These are phyloP conservation scores for Zoanthus gigantus DNA, from an alignment of 92 coral and sea anemone genomes.

Conservation along the genomic window DNA sequence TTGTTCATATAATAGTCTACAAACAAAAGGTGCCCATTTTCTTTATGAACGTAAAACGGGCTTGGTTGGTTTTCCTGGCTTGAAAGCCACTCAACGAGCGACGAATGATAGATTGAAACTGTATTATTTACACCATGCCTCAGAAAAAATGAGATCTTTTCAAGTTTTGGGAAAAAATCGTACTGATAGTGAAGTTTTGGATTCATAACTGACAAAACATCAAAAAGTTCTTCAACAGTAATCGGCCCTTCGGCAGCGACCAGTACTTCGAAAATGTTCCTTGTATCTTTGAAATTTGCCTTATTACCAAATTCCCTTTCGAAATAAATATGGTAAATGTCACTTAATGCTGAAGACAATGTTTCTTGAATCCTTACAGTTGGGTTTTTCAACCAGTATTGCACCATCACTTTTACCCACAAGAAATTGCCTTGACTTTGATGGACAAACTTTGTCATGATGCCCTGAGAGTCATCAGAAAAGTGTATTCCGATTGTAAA, in stretches of 20 bases:
- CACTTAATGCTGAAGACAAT: constrained; percentile 52
- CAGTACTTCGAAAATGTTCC: constrained; percentile 62
- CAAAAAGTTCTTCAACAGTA: constrained; percentile 44
- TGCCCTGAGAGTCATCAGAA: background rate
- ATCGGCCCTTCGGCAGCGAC: constrained; percentile 62
- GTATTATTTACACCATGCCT: constrained; percentile 56
- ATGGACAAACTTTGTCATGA: background rate
- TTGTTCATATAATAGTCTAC: constrained; percentile 38
- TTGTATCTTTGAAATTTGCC: constrained; percentile 29
- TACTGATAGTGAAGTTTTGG: constrained; percentile 43
- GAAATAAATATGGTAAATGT: constrained; percentile 59
- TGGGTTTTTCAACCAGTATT: background rate
- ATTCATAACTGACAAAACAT: constrained; percentile 46
- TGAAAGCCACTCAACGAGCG: constrained; percentile 67
- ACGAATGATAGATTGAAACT: constrained; percentile 56
- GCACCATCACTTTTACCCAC: background rate
- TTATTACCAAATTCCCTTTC: constrained; percentile 41
- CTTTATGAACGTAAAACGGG: constrained; percentile 50
- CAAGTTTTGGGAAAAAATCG: constrained; percentile 57
- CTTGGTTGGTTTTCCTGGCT: constrained; percentile 55
- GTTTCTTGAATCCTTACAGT: background rate
- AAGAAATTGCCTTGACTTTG: constrained; percentile 38
- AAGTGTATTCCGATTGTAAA: background rate
- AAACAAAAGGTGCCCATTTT: constrained; percentile 63
- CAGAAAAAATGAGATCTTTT: constrained; percentile 56